A percentile compares a stretch with the other conserved stretches of the same genome.
Evolutionary conservation across 2,888 invertebrate genomes (phyloP).

Genomic region (Metallyticus violacea): DNA sequence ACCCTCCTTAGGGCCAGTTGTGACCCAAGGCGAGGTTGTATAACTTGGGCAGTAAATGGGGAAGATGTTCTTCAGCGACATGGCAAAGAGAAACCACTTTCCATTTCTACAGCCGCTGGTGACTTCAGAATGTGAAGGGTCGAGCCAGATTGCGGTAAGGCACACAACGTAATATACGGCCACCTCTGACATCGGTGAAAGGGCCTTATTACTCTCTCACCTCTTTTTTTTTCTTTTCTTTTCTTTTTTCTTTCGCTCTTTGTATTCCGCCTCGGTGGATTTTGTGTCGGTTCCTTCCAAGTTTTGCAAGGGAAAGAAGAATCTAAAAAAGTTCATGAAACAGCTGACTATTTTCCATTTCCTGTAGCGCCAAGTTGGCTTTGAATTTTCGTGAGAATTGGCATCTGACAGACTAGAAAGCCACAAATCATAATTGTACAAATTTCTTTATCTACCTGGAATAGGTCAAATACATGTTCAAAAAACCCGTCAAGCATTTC

Average conservation of each 20-base stretch:
- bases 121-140: not conserved
- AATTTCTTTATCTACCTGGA: no score
- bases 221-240: no score
- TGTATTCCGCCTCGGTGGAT: no score
- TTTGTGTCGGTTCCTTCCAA: not conserved
- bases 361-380: no score
- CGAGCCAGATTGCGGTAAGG: not conserved
- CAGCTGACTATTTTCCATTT: not conserved
- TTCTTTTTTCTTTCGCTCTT: no score
- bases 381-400: no score
- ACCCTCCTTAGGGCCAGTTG: no score
- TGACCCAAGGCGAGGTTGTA: not conserved
- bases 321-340: no score
- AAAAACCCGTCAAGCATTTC: no score
- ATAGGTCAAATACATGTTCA: no score
- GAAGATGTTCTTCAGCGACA: not conserved
- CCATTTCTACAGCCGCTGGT: not conserved
- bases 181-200: not conserved
- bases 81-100: not conserved
- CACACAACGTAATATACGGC: not conserved
- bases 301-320: not conserved
- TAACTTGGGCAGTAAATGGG: not conserved
- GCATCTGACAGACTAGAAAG: no score
- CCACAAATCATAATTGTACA: no score
- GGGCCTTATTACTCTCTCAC: not conserved